Percentiles rank a stretch among this genome's conserved stretches.
These are phyloP conservation scores for Subacronicta megacephala DNA, from an alignment of 2,888 invertebrate genomes.

Conservation along the genomic window DNA sequence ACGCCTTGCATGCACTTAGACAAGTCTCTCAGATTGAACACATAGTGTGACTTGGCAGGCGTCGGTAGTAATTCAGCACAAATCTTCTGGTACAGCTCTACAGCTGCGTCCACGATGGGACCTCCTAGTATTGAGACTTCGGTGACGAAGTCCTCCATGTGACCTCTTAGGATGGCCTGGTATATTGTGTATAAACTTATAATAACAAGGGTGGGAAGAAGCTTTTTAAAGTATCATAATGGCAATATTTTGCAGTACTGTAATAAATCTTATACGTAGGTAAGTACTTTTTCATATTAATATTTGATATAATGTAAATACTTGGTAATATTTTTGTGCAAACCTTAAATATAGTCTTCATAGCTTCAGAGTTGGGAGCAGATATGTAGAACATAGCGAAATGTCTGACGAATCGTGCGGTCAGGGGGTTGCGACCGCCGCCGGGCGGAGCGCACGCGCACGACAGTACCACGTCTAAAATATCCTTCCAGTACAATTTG, in stretches of 20 bases:
- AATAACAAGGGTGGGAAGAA: too few relatives aligned
- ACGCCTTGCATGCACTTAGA: slow-evolving; percentile 98
- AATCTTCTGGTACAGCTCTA: slow-evolving; percentile 95
- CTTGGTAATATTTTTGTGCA: too few relatives aligned
- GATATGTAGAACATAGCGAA: slow-evolving; percentile 96
- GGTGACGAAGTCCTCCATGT: slow-evolving; percentile 93
- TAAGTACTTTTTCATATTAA: too few relatives aligned
- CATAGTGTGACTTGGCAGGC: slow-evolving; percentile 97
- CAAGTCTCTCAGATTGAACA: slow-evolving; percentile 97
- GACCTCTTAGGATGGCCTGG: slow-evolving; percentile 93
- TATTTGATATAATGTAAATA: too few relatives aligned
- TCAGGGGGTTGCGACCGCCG: slow-evolving; percentile 96
- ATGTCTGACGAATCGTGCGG: slow-evolving; percentile 95
- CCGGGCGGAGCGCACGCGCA: slow-evolving; percentile 97
- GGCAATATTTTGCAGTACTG: too few relatives aligned
- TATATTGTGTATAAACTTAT: slow-evolving; percentile 17
- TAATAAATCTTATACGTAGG: too few relatives aligned
- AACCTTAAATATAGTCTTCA: slow-evolving; percentile 94
- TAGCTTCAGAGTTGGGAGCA: slow-evolving; percentile 93
- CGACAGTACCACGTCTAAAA: slow-evolving; percentile 94
- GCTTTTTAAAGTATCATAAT: too few relatives aligned
- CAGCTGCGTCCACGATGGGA: slow-evolving; percentile 94
- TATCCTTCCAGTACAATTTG: slow-evolving; percentile 96
- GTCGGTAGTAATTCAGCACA: slow-evolving; percentile 95
- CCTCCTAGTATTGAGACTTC: slow-evolving; percentile 92